phyloP scores from a whole-genome alignment of 2,113 vertebrate genomes.

The Xiphophorus couchianus region DNA sequence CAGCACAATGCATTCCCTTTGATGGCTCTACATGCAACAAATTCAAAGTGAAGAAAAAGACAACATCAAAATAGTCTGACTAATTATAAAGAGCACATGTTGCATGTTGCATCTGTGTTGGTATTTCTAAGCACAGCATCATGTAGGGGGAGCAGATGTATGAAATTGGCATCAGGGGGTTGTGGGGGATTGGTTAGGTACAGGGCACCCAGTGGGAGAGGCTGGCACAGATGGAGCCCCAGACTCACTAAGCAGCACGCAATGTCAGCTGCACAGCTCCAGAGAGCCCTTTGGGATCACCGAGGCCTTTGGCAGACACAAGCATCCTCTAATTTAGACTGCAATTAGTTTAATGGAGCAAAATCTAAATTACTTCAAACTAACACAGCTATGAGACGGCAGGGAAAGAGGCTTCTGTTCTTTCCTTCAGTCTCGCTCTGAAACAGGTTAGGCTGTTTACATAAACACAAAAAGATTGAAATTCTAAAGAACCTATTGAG shows the following conservation, averaged over 20 bases:
- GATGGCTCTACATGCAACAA: neutral
- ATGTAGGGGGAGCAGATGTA: conserved; percentile 9
- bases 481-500: conserved; percentile 15
- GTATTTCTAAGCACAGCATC: conserved; percentile 15
- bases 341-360: conserved; percentile 71
- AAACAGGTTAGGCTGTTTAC: conserved; percentile 38
- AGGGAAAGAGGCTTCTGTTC: conserved; percentile 25
- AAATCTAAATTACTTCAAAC: conserved; percentile 63
- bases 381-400: conserved; percentile 32
- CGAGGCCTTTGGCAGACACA: conserved; percentile 58
- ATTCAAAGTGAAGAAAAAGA: neutral
- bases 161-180: neutral
- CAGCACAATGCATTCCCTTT: neutral
- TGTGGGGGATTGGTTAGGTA: conserved; percentile 40
- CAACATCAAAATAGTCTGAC: neutral
- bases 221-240: conserved; percentile 74
- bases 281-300: conserved; percentile 59
- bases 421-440: conserved; percentile 25
- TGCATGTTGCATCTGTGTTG: conserved; percentile 12
- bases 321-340: conserved; percentile 57
- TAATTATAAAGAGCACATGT: conserved; percentile 8
- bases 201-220: conserved; percentile 59
- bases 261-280: conserved; percentile 70
- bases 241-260: conserved; percentile 64
- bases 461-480: conserved; percentile 2